Evolutionary conservation across 2,113 vertebrate genomes (phyloP).

Genomic region (Vimba vimba): DNA sequence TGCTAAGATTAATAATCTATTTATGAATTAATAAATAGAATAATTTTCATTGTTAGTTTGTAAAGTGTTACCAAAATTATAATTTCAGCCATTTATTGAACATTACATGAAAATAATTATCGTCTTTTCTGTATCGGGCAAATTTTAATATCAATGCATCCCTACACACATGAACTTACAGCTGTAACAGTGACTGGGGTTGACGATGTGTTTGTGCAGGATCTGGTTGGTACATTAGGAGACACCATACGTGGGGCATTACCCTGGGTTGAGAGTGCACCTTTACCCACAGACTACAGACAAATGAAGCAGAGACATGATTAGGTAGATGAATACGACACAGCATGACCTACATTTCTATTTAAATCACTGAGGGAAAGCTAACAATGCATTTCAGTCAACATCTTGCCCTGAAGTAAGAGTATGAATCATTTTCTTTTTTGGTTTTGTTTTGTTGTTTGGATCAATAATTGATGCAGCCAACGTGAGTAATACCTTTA

Average conservation of each 20-base stretch:
- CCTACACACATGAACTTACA: slow-evolving; percentile 37
- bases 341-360: not conserved
- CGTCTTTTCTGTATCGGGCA: not conserved
- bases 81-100: not conserved
- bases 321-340: not conserved
- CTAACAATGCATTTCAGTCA: slow-evolving; percentile 23
- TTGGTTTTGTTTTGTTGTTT: slow-evolving; percentile 23
- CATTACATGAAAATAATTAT: not conserved
- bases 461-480: slow-evolving; percentile 34
- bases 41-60: too few relatives aligned
- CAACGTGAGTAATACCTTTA: slow-evolving; percentile 49
- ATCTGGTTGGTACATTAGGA: slow-evolving; percentile 47
- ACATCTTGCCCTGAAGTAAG: slow-evolving; percentile 14
- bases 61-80: not conserved
- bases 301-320: not conserved
- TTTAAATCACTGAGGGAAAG: slow-evolving; percentile 4
- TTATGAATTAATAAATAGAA: too few relatives aligned
- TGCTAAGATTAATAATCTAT: too few relatives aligned
- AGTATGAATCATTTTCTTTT: slow-evolving; percentile 8
- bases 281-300: slow-evolving; percentile 41
- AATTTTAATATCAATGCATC: not conserved
- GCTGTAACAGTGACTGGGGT: slow-evolving; percentile 33
- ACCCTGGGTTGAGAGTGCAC: slow-evolving; percentile 22
- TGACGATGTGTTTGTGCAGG: slow-evolving; percentile 35
- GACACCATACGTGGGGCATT: slow-evolving; percentile 37